Conservation (phyloP, 2,888 invertebrate species). For the Pristionchus mayeri region DNA sequence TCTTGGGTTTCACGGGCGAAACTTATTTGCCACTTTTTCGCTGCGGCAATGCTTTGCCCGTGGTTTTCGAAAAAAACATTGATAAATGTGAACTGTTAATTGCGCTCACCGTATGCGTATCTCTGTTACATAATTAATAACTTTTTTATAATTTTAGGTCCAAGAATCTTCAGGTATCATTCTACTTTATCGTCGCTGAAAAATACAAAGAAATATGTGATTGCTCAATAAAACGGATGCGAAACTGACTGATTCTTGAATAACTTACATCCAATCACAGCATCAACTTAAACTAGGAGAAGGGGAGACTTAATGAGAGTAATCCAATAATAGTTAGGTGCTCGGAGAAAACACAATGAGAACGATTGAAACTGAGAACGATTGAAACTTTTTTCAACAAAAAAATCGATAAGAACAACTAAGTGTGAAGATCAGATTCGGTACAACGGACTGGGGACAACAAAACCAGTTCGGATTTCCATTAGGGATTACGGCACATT, state of each 20-base stretch:
- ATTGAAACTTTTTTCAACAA: background rate
- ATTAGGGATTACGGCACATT: background rate
- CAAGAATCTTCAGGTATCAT: no score
- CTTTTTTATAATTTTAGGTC: no score
- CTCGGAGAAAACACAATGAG: background rate
- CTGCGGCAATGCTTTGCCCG: no score
- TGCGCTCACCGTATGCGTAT: no score
- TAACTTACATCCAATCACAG: constrained; percentile 42
- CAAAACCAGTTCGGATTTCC: no score
- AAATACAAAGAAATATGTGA: constrained; percentile 25
- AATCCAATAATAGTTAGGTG: background rate
- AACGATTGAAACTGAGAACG: background rate
- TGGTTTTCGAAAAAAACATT: no score
- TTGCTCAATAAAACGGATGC: background rate
- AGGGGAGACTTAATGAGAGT: background rate
- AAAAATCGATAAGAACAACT: constrained; percentile 21
- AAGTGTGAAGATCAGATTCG: constrained; percentile 1
- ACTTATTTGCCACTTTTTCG: no score
- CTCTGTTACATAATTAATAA: no score
- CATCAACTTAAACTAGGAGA: constrained; percentile 2
- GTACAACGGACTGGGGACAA: constrained; percentile 12
- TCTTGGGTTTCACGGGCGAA: no score
- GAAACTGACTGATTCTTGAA: background rate
- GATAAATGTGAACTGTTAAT: no score
- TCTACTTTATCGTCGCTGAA: constrained; percentile 19